Evolutionary conservation across 2,888 invertebrate species (phyloP), one percentile per base, ranked within the genome.

Genomic region (Sclerodermus sp.): DNA sequence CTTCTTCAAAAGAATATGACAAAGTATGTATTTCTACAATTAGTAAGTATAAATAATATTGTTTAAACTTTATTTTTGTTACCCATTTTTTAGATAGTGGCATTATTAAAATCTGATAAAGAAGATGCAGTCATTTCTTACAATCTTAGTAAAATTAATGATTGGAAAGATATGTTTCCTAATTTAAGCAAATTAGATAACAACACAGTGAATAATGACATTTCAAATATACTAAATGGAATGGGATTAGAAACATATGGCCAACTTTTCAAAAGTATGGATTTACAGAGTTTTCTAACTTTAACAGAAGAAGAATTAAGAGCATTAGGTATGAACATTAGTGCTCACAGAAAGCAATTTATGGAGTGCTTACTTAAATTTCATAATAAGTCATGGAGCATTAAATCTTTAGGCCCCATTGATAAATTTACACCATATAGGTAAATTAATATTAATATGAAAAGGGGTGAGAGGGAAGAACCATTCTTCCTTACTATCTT

Each of bases 311-410:
- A 80, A 0, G 83, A 85, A 63, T 79, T 89, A 71, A 68, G 79
- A 39, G 68, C 78, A 45, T 60, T 87, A 32, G 87, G 86, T 31
- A 79, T 88, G 14, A 76, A 80, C 2, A 79, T 87, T 75, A 83
- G 84, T 1, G 84, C 81, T 58, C 85, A 87, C 64, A 79, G 85
- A 54, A 81, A 82, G 54, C 79, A 84, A 65, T 79, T 87, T 53
- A 69, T 80, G 45, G 67, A 74, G 31, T 84, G 84, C 0, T 66
- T 87, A 41, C 78, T 81, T 44, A 81, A 79, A 56, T 87, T 87
- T 67, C 87, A 87, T 63, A 79, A 74, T 51, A 80, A 81, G 58
- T 78, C 80, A 1, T 88, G 84, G 83, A 82, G 80, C 64, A 57
- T 81, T 1, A 77, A 78, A 4, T 71, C 65, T 50, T 56, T 76